phyloP scores from a whole-genome alignment of 2,113 vertebrate genomes.

The Rhegmatorhina hoffmannsi region DNA sequence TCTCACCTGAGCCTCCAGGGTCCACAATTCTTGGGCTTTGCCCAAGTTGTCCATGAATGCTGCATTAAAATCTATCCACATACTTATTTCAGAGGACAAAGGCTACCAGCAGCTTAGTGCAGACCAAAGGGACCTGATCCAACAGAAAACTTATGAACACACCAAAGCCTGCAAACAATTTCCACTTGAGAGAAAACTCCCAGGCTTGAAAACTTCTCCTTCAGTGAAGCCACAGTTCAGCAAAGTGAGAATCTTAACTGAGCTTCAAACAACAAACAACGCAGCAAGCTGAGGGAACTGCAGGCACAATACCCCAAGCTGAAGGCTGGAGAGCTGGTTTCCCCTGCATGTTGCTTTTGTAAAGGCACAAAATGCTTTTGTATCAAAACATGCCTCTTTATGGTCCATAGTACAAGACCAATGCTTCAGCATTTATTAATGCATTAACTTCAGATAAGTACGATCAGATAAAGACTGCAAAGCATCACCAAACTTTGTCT shows the following conservation, averaged over 20 bases:
- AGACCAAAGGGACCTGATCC: background rate
- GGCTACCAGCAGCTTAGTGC: background rate
- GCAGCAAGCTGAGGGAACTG: background rate
- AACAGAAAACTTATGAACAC: background rate
- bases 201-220: background rate
- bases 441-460: background rate
- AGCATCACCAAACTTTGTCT: background rate
- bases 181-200: background rate
- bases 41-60: background rate
- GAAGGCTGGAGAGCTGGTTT: background rate
- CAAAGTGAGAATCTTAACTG: background rate
- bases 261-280: background rate
- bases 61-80: background rate
- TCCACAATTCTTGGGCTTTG: background rate
- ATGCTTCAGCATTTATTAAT: background rate
- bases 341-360: background rate
- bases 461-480: background rate
- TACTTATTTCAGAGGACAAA: background rate
- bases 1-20: accelerated
- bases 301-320: background rate
- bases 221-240: background rate
- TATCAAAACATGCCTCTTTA: background rate
- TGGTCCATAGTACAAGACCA: background rate
- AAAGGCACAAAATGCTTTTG: background rate
- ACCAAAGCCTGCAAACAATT: background rate